Evolutionary conservation across 2,797 vertebrate species (phyloP).

Genomic region (Pantherophis vulpinus): DNA sequence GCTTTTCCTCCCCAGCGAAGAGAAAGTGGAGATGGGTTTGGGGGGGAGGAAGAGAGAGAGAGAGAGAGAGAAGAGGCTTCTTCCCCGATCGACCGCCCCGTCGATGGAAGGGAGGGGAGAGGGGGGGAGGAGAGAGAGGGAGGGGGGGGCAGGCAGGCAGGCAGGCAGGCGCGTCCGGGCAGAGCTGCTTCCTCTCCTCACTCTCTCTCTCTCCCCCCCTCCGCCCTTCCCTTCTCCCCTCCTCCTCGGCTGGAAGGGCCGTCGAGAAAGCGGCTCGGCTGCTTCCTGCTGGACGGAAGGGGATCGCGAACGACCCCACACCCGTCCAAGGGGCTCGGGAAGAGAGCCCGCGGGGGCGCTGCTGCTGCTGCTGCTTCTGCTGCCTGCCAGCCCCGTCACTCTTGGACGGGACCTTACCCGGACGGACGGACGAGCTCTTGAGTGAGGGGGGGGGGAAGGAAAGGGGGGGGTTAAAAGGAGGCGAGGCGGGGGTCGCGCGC

Average conservation of each 20-base stretch:
- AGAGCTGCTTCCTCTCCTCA: neutral
- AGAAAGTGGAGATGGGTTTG: too few relatives aligned
- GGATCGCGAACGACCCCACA: neutral
- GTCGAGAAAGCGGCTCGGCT: neutral
- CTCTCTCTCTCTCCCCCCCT: too few relatives aligned
- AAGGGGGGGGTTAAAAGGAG: neutral
- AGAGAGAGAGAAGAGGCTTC: neutral
- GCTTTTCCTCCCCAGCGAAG: neutral
- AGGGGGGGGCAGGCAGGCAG: neutral
- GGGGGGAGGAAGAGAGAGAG: neutral
- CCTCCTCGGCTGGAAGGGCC: neutral
- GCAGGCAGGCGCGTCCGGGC: neutral
- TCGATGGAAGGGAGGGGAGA: neutral
- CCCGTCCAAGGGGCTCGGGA: too few relatives aligned
- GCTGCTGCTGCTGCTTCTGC: neutral
- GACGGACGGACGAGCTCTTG: neutral
- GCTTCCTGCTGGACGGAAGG: neutral
- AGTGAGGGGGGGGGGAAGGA: too few relatives aligned
- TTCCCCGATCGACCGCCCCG: neutral
- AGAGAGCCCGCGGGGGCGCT: neutral
- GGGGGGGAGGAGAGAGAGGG: accelerated
- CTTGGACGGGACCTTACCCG: neutral
- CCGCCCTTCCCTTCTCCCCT: too few relatives aligned
- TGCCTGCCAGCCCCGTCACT: neutral
- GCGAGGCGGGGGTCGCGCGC: neutral